These are phyloP conservation scores for Myoxocephalus aenaeus DNA, from an alignment of 2,797 vertebrate genomes.

Conservation along the genomic window DNA sequence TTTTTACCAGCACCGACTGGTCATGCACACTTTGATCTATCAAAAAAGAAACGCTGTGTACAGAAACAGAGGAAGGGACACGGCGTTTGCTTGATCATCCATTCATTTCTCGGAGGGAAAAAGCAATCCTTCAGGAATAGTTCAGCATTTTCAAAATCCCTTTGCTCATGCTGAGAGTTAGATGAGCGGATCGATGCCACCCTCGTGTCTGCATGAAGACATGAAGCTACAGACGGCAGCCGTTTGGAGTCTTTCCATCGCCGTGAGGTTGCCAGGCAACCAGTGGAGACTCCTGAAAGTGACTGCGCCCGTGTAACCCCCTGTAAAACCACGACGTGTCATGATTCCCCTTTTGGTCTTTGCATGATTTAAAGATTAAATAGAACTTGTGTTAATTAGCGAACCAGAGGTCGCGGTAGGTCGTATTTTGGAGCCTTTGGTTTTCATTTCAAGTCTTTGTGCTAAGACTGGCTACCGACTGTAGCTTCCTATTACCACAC, in stretches of 20 bases:
- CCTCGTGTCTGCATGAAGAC: neutral
- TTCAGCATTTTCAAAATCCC: neutral
- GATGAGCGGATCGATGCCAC: neutral
- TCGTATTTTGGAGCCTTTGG: neutral
- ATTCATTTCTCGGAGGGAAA: neutral
- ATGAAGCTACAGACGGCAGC: neutral
- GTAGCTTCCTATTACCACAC: neutral
- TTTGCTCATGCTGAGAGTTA: neutral
- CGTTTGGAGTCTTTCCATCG: neutral
- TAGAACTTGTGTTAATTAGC: too few relatives aligned
- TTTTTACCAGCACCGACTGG: conserved; percentile 12
- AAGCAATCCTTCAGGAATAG: neutral
- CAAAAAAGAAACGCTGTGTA: conserved; percentile 5
- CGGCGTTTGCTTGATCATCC: neutral
- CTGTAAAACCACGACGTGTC: neutral
- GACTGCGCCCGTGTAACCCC: neutral
- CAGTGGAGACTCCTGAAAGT: neutral
- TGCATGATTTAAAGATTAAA: neutral
- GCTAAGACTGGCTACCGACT: neutral
- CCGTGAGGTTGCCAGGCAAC: neutral
- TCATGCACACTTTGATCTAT: conserved; percentile 1
- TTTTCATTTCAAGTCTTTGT: neutral
- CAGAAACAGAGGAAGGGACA: neutral
- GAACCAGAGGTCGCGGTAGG: neutral
- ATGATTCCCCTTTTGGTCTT: neutral